Evolutionary conservation across 1,140 invertebrate genomes (phyloP).

Genomic region (Chrysoperla carnea): DNA sequence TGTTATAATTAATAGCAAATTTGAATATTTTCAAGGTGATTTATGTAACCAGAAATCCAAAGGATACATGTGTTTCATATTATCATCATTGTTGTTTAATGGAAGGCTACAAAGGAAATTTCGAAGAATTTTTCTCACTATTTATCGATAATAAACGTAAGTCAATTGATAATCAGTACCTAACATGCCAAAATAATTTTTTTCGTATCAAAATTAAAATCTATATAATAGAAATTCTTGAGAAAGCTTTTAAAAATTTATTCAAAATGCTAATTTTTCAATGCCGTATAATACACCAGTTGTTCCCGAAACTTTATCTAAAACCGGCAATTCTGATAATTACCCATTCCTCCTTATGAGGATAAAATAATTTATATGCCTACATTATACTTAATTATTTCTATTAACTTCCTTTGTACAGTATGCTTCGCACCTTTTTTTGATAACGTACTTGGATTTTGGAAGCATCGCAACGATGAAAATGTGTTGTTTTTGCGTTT

Average conservation of each 20-base stretch:
- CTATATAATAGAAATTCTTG: too few relatives aligned
- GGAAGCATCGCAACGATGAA: constrained; percentile 20
- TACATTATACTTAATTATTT: too few relatives aligned
- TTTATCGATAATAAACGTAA: constrained; percentile 29
- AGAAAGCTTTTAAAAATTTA: too few relatives aligned
- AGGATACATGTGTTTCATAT: constrained; percentile 55
- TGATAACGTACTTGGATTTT: constrained; percentile 19
- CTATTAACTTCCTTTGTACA: not conserved
- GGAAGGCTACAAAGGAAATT: constrained; percentile 33
- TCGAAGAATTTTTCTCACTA: constrained; percentile 36
- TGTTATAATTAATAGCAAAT: not conserved
- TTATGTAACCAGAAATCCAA: constrained; percentile 57
- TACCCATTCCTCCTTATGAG: too few relatives aligned
- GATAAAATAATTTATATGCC: too few relatives aligned
- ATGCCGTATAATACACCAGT: too few relatives aligned
- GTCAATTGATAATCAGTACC: constrained; percentile 5
- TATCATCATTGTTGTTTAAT: constrained; percentile 43
- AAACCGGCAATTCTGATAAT: too few relatives aligned
- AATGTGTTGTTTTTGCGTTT: constrained; percentile 31
- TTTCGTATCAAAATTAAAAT: too few relatives aligned
- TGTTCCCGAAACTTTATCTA: too few relatives aligned
- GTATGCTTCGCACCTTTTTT: constrained; percentile 18
- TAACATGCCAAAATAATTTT: too few relatives aligned
- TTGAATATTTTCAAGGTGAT: constrained; percentile 33
- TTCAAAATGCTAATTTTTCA: too few relatives aligned